Conservation (phyloP, 2,888 invertebrate species). For the Acanthosepion pharaonis region DNA sequence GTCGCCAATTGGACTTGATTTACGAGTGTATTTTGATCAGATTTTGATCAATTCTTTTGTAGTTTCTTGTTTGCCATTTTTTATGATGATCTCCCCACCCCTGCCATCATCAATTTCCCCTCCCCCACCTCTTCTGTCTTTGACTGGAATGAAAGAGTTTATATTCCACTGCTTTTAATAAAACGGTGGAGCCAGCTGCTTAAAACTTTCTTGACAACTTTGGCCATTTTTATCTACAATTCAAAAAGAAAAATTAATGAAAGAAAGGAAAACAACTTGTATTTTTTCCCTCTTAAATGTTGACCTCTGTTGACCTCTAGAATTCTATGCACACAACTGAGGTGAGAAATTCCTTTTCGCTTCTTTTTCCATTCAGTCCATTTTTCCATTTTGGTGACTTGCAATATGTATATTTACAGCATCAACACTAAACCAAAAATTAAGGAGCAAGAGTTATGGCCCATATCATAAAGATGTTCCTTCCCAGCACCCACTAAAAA, state of each 20-base stretch:
- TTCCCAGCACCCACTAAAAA: neutral
- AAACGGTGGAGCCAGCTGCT: neutral
- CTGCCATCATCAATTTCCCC: too few species aligned
- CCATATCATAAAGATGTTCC: neutral
- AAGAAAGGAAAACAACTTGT: neutral
- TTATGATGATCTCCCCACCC: neutral
- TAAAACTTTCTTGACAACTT: neutral
- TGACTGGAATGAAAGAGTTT: neutral
- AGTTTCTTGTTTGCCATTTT: neutral
- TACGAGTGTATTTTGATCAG: neutral
- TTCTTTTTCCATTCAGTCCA: neutral
- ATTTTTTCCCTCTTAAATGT: neutral
- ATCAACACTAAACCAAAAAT: too few species aligned
- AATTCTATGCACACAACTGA: neutral
- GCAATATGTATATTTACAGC: too few species aligned
- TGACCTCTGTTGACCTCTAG: constrained; percentile 33
- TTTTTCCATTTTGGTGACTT: neutral
- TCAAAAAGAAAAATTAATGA: neutral
- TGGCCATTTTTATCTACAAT: neutral
- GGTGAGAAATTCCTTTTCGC: neutral
- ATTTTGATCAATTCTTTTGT: neutral
- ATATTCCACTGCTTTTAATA: neutral
- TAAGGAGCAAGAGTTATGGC: neutral
- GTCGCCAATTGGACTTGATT: neutral
- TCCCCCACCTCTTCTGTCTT: too few species aligned